A percentile compares a stretch with the other conserved stretches of the same genome.
Evolutionary conservation across 2,888 invertebrate species (phyloP).

Genomic region (Cantharis nigra): DNA sequence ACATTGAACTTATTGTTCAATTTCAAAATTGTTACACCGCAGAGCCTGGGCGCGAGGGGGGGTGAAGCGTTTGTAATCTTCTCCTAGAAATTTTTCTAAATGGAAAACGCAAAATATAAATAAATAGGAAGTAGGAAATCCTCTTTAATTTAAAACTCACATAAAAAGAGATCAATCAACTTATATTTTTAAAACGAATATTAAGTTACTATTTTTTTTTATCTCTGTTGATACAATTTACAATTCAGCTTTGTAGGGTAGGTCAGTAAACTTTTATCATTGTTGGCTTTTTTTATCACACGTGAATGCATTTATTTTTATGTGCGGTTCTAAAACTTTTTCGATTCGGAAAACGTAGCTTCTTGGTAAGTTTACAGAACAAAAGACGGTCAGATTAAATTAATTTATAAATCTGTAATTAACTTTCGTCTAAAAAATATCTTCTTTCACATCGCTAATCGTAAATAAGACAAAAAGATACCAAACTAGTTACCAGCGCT

Average conservation of each 20-base stretch:
- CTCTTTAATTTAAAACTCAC: neutral
- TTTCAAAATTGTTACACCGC: neutral
- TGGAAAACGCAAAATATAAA: neutral
- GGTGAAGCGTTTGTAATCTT: neutral
- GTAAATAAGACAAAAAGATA: conserved; percentile 16
- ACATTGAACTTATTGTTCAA: conserved; percentile 20
- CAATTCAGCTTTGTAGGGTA: conserved; percentile 42
- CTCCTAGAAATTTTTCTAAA: neutral
- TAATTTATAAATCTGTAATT: conserved; percentile 3
- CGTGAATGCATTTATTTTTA: conserved; percentile 31
- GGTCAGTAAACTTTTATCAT: conserved; percentile 55
- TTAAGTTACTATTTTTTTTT: conserved; percentile 23
- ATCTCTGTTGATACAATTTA: conserved; percentile 30
- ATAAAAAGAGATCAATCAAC: neutral
- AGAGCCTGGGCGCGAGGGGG: neutral
- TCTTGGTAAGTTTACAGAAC: neutral
- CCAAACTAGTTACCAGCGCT: conserved; percentile 13
- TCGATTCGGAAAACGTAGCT: neutral
- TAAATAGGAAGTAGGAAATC: neutral
- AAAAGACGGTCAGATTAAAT: neutral
- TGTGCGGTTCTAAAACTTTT: conserved; percentile 33
- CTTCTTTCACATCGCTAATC: neutral
- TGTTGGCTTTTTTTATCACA: conserved; percentile 42
- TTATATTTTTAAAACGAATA: conserved; percentile 14
- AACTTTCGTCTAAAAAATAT: conserved; percentile 10